Evolutionary conservation across 2,888 invertebrate genomes (phyloP).

Genomic region (Salpingus planirostris): DNA sequence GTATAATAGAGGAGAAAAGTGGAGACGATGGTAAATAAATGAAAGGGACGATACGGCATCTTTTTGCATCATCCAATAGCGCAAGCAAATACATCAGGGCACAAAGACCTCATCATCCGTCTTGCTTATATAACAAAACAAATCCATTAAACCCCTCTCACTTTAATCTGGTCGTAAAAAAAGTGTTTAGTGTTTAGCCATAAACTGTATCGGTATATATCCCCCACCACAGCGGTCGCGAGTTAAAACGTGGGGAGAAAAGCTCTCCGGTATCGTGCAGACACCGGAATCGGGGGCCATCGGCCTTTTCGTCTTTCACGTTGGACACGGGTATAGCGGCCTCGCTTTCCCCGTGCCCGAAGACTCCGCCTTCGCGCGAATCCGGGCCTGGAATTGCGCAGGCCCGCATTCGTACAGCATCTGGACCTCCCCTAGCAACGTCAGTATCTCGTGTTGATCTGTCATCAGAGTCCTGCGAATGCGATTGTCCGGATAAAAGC

Average conservation of each 20-base stretch:
- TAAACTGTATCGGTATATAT: conserved; percentile 41
- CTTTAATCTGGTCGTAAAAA: conserved; percentile 38
- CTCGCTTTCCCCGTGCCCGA: conserved; percentile 3
- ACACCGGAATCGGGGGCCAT: conserved; percentile 22
- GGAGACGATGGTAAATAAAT: conserved; percentile 21
- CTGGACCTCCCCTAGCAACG: conserved; percentile 39
- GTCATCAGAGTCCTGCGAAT: conserved; percentile 14
- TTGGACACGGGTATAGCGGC: conserved; percentile 13
- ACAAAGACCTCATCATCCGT: conserved; percentile 26
- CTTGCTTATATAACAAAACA: conserved; percentile 34
- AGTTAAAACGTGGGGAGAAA: no score
- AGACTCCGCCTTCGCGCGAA: conserved; percentile 15
- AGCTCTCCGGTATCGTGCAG: no score
- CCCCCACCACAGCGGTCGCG: no score
- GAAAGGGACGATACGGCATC: conserved; percentile 26
- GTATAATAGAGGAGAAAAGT: conserved; percentile 15
- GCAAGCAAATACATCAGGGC: conserved; percentile 30
- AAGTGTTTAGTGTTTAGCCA: conserved; percentile 41
- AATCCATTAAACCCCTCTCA: conserved; percentile 36
- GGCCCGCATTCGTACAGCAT: conserved; percentile 9
- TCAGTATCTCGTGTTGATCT: conserved; percentile 28
- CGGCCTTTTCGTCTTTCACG: no score
- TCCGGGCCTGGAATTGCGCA: conserved; percentile 17
- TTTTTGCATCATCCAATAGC: conserved; percentile 28
- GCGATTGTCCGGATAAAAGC: conserved; percentile 9